These are phyloP conservation scores for Drosophila rufa DNA, from an alignment of 1,140 invertebrate species.

Conservation along the genomic window DNA sequence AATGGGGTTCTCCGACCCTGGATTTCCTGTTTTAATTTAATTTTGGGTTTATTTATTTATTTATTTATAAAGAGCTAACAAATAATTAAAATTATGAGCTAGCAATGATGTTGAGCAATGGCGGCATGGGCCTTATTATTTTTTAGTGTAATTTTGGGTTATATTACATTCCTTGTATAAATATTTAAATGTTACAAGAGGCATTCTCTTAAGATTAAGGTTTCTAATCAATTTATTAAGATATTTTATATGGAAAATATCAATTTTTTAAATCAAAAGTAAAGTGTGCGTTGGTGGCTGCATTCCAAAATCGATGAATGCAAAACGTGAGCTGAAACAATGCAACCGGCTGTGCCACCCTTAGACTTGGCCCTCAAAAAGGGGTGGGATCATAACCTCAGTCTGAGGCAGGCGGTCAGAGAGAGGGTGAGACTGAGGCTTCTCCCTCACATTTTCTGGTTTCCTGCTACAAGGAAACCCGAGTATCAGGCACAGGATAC, in stretches of 20 bases:
- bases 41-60: no score
- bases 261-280: no score
- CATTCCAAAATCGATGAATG: slow-evolving; percentile 16
- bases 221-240: no score
- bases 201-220: no score
- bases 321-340: slow-evolving; percentile 41
- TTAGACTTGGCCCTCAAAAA: slow-evolving; percentile 6
- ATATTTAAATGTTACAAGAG: neutral
- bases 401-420: neutral
- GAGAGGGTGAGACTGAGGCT: neutral
- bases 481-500: neutral
- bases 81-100: no score
- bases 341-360: slow-evolving; percentile 19
- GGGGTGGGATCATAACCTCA: slow-evolving; percentile 17
- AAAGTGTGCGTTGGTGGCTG: neutral
- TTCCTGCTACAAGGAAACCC: slow-evolving; percentile 3
- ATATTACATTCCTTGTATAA: neutral
- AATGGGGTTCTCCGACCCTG: neutral
- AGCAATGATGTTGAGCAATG: no score
- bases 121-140: no score
- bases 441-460: neutral
- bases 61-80: no score
- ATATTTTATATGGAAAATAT: no score
- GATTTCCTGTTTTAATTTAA: slow-evolving; percentile 5
- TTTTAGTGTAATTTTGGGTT: neutral